These are phyloP conservation scores for Alitta virens DNA, from an alignment of 2,888 invertebrate genomes.

Conservation along the genomic window DNA sequence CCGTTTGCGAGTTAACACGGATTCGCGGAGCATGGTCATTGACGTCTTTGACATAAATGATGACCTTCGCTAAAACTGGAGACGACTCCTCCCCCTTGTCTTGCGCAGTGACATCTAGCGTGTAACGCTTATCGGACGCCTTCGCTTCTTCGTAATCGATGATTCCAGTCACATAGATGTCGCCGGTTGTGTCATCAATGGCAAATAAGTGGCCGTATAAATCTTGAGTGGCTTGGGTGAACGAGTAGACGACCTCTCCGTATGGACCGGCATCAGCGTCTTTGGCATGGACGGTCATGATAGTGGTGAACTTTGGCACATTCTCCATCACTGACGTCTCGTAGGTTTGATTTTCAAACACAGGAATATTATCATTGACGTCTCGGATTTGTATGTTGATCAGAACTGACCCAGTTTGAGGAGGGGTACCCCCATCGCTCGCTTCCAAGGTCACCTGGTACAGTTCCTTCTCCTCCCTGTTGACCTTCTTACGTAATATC, in stretches of 20 bases:
- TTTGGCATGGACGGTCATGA: slow-evolving; percentile 31
- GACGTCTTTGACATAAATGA: slow-evolving; percentile 6
- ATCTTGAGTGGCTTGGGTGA: slow-evolving; percentile 6
- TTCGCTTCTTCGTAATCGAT: slow-evolving; percentile 25
- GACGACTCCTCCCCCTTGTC: slow-evolving; percentile 17
- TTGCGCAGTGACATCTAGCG: slow-evolving; percentile 16
- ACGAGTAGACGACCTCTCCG: slow-evolving; percentile 30
- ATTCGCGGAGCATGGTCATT: slow-evolving; percentile 16
- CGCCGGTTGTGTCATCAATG: slow-evolving; percentile 14
- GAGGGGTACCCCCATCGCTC: slow-evolving; percentile 39
- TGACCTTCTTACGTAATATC: slow-evolving; percentile 10
- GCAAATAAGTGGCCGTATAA: slow-evolving; percentile 16
- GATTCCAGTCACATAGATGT: slow-evolving; percentile 11
- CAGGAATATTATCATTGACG: slow-evolving; percentile 27
- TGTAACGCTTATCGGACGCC: slow-evolving; percentile 2
- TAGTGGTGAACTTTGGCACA: slow-evolving; percentile 6
- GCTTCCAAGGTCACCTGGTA: slow-evolving; percentile 75
- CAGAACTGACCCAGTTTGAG: slow-evolving; percentile 11
- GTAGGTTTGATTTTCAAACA: slow-evolving; percentile 20
- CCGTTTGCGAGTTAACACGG: not conserved
- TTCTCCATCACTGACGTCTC: slow-evolving; percentile 16
- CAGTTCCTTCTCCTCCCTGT: slow-evolving; percentile 5
- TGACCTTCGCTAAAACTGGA: slow-evolving; percentile 10
- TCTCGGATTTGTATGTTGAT: slow-evolving; percentile 26
- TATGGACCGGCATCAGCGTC: slow-evolving; percentile 34